Evolutionary conservation across 2,113 vertebrate species (phyloP).

Genomic region (Alces alces): DNA sequence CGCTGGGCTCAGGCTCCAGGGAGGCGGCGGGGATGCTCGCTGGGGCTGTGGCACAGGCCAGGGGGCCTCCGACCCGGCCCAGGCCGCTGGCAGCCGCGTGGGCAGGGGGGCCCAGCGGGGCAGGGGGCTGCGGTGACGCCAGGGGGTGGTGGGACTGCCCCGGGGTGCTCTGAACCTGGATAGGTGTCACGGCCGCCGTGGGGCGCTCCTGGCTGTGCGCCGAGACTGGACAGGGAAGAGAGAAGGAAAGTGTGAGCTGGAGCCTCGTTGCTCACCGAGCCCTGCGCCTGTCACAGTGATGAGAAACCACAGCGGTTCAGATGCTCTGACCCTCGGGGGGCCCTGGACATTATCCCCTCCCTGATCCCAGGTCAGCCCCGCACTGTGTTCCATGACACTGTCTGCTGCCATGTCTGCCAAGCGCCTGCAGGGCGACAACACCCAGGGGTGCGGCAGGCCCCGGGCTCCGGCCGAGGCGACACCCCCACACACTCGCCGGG

Average conservation of each 20-base stretch:
- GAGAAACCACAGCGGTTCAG: background rate
- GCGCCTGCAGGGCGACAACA: accelerated
- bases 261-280: background rate
- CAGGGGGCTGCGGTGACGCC: conserved; percentile 73
- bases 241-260: background rate
- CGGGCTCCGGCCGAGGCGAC: background rate
- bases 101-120: conserved; percentile 72
- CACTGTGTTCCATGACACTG: background rate
- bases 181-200: conserved; percentile 90
- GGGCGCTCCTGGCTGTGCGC: conserved; percentile 94
- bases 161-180: conserved; percentile 86
- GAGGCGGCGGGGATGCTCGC: conserved; percentile 82
- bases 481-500: background rate
- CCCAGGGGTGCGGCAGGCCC: background rate
- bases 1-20: conserved; percentile 84
- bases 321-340: background rate
- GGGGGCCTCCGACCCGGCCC: conserved; percentile 77
- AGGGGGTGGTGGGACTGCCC: conserved; percentile 80
- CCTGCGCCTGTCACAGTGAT: accelerated
- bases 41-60: conserved; percentile 87
- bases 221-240: conserved; percentile 79
- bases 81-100: conserved; percentile 79
- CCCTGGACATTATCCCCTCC: background rate
- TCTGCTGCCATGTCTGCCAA: background rate
- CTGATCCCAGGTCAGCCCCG: background rate